Evolutionary conservation across 1,140 invertebrate genomes (phyloP).

Genomic region (Megathymus violae): DNA sequence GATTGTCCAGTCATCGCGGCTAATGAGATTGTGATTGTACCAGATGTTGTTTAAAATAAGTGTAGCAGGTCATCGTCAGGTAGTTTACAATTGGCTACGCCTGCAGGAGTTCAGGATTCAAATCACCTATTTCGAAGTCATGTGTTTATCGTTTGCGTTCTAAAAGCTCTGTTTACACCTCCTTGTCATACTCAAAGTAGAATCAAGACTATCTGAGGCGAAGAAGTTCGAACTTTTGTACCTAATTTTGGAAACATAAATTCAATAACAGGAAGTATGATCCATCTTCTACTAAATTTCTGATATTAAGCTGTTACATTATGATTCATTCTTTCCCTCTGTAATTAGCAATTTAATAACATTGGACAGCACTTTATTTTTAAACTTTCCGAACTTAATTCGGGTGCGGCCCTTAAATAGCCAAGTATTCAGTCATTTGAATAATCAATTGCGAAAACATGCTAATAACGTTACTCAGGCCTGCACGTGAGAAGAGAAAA

Average conservation of each 20-base stretch:
- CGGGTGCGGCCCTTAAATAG: constrained; percentile 16
- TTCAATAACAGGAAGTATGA: no score
- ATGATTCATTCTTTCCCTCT: neutral
- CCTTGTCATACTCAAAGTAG: no score
- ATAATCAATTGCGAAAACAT: constrained; percentile 35
- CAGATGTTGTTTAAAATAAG: constrained; percentile 10
- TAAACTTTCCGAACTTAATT: constrained; percentile 11
- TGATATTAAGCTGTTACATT: no score
- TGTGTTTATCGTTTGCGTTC: no score
- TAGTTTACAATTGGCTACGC: neutral
- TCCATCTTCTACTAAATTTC: no score
- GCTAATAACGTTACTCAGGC: constrained; percentile 20
- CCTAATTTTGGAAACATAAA: no score
- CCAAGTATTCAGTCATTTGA: constrained; percentile 31
- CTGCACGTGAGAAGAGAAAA: constrained; percentile 1
- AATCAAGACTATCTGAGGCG: no score
- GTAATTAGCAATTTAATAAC: neutral
- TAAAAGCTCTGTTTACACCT: no score
- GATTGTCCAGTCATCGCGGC: constrained; percentile 19
- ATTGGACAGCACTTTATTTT: constrained; percentile 13
- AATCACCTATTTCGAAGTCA: neutral
- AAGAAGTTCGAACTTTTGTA: no score
- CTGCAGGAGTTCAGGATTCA: neutral
- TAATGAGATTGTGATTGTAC: constrained; percentile 26
- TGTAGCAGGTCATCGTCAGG: neutral